Percentiles rank a stretch among this genome's conserved stretches.
Evolutionary conservation across 2,888 invertebrate species (phyloP).

Genomic region (Cenopis cana): DNA sequence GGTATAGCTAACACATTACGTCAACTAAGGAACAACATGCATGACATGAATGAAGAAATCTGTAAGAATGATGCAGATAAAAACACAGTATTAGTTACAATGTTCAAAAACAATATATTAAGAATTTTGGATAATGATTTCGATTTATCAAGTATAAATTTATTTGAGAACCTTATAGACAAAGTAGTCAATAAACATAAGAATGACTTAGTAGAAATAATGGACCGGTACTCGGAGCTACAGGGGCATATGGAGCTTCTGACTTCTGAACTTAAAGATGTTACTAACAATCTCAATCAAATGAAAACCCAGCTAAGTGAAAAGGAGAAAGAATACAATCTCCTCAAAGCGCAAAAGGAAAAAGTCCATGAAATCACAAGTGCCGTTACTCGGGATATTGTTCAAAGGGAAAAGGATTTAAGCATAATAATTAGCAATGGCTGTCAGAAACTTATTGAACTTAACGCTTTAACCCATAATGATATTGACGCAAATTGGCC

Average conservation of each 20-base stretch:
- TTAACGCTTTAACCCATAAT: conserved; percentile 55
- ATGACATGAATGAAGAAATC: conserved; percentile 52
- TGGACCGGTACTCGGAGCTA: conserved; percentile 56
- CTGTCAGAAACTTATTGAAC: conserved; percentile 58
- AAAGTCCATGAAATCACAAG: conserved; percentile 69
- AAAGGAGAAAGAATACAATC: conserved; percentile 66
- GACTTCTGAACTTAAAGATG: conserved; percentile 56
- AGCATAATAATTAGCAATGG: conserved; percentile 57
- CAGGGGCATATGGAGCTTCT: conserved; percentile 57
- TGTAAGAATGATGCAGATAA: conserved; percentile 47
- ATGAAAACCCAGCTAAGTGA: conserved; percentile 61
- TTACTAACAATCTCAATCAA: conserved; percentile 60
- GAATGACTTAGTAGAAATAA: conserved; percentile 54
- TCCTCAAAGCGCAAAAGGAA: conserved; percentile 66
- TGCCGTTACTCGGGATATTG: conserved; percentile 71
- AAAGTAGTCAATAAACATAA: conserved; percentile 58
- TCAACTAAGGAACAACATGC: conserved; percentile 59
- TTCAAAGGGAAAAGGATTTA: conserved; percentile 66
- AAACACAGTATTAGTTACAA: conserved; percentile 49
- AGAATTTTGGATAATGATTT: conserved; percentile 64
- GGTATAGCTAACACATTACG: conserved; percentile 55
- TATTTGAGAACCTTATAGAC: conserved; percentile 62
- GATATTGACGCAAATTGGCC: conserved; percentile 57
- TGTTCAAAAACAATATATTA: conserved; percentile 65
- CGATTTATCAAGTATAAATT: conserved; percentile 54